Conservation (phyloP, 2,113 vertebrate genomes). For the Hyaena hyaena region DNA sequence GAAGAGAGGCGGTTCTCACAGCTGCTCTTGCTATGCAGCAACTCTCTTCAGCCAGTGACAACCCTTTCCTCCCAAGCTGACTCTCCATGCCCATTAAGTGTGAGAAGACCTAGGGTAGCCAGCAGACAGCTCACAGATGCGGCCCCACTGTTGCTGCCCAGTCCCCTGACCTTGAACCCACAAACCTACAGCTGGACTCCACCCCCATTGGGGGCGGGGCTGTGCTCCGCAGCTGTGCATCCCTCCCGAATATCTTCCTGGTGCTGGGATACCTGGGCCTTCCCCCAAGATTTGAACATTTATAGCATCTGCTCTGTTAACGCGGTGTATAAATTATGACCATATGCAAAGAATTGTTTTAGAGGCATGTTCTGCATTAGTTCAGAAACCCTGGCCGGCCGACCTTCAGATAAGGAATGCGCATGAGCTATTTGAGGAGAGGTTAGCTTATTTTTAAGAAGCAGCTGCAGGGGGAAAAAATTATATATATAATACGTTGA, state of each 20-base stretch:
- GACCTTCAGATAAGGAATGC: slow-evolving; percentile 65
- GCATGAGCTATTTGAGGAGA: neutral
- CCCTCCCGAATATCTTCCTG: slow-evolving; percentile 51
- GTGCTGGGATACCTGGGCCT: slow-evolving; percentile 58
- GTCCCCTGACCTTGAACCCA: neutral
- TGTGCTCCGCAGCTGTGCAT: neutral
- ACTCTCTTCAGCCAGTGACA: neutral
- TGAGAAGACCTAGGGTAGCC: neutral
- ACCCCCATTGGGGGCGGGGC: neutral
- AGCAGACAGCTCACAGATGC: neutral
- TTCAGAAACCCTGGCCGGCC: slow-evolving; percentile 72
- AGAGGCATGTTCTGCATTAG: slow-evolving; percentile 82
- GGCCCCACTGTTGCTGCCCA: neutral
- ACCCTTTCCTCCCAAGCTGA: neutral
- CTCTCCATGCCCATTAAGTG: neutral
- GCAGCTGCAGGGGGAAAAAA: neutral
- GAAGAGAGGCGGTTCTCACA: neutral
- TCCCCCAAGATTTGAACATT: slow-evolving; percentile 55
- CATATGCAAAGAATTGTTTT: slow-evolving; percentile 78
- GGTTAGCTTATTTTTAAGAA: slow-evolving; percentile 71
- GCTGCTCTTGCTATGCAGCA: neutral
- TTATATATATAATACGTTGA: slow-evolving; percentile 54
- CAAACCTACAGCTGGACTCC: neutral
- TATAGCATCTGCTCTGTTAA: slow-evolving; percentile 77
- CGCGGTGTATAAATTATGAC: slow-evolving; percentile 59